Percentiles rank a stretch among this genome's conserved stretches.
Evolutionary conservation across 2,888 invertebrate genomes (phyloP).

Genomic region (Spilosoma lubricipeda): DNA sequence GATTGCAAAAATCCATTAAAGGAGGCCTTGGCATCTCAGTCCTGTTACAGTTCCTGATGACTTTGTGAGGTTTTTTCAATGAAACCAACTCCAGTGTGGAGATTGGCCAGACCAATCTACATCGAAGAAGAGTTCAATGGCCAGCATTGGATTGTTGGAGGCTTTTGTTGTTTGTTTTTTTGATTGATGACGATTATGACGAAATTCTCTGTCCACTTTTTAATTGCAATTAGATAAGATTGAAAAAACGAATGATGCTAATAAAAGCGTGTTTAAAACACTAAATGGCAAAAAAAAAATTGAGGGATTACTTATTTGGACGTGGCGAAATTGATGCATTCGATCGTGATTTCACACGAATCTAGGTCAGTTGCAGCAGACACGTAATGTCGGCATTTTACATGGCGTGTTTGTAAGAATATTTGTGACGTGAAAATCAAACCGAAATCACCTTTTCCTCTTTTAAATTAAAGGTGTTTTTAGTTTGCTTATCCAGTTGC

Average conservation of each 20-base stretch:
- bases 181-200: not conserved
- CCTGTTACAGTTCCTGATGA: not conserved
- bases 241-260: too few relatives aligned
- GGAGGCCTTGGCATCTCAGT: not conserved
- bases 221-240: not conserved
- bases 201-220: not conserved
- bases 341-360: conserved; percentile 11
- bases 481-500: not conserved
- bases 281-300: not conserved
- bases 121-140: too few relatives aligned
- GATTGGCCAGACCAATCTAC: too few relatives aligned
- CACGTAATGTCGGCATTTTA: not conserved
- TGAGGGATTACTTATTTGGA: not conserved
- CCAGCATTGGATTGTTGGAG: too few relatives aligned
- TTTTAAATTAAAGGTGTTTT: not conserved
- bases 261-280: too few relatives aligned
- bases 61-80: not conserved
- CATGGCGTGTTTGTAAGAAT: not conserved
- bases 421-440: not conserved
- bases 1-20: not conserved
- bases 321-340: conserved; percentile 15
- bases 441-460: not conserved
- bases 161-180: too few relatives aligned
- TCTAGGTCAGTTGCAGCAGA: conserved; percentile 1
- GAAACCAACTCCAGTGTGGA: too few relatives aligned